A percentile compares a stretch with the other conserved stretches of the same genome.
These are phyloP conservation scores for Copidosoma aretas DNA, from an alignment of 2,888 invertebrate species.

Conservation along the genomic window DNA sequence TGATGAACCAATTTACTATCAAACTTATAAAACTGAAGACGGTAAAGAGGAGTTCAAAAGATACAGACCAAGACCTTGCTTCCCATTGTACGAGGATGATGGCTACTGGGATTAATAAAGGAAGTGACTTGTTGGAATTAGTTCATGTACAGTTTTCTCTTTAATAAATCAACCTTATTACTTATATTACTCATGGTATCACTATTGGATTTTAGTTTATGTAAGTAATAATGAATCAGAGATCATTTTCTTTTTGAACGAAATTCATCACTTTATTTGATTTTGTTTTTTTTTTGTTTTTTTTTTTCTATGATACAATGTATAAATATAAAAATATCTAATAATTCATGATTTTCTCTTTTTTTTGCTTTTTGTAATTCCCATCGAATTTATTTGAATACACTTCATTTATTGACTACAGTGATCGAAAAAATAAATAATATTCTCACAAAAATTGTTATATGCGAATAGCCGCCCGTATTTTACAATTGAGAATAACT, in stretches of 20 bases:
- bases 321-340: constrained; percentile 48
- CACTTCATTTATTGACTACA: constrained; percentile 24
- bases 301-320: constrained; percentile 44
- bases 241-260: constrained; percentile 25
- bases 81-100: not conserved
- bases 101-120: not conserved
- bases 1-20: not conserved
- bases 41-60: constrained; percentile 2
- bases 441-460: constrained; percentile 28
- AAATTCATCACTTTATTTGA: constrained; percentile 39
- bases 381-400: constrained; percentile 21
- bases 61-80: constrained; percentile 15
- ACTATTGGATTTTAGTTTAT: constrained; percentile 1
- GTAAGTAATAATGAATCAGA: constrained; percentile 6
- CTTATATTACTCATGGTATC: constrained; percentile 14
- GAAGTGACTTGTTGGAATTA: constrained; percentile 24
- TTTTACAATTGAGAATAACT: constrained; percentile 21
- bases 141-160: constrained; percentile 37
- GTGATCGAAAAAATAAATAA: constrained; percentile 38
- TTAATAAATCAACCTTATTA: constrained; percentile 38
- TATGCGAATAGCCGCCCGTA: constrained; percentile 14
- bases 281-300: constrained; percentile 36
- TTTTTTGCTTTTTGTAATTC: constrained; percentile 12
- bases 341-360: constrained; percentile 43
- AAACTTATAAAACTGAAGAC: not conserved